phyloP scores from a whole-genome alignment of 1,140 invertebrate species.

The Drosophila aff. region DNA sequence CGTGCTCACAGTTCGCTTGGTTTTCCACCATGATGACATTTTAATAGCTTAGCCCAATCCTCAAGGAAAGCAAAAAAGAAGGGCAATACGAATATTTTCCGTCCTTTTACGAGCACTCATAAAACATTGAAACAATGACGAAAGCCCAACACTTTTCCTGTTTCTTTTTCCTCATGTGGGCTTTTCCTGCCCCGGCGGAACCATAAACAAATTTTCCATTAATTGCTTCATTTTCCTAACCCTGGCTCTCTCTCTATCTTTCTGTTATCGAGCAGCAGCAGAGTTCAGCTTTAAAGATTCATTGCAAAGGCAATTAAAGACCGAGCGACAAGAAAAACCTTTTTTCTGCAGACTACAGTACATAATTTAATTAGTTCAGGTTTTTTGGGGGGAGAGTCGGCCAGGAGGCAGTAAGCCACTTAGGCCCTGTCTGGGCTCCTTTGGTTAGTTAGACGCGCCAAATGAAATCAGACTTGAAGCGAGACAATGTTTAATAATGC shows the following conservation, averaged over 20 bases:
- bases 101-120: slow-evolving; percentile 64
- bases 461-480: slow-evolving; percentile 71
- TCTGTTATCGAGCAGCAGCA: not conserved
- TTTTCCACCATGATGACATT: slow-evolving; percentile 65
- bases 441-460: slow-evolving; percentile 49
- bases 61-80: slow-evolving; percentile 14
- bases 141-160: slow-evolving; percentile 51
- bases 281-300: slow-evolving; percentile 47
- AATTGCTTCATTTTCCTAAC: slow-evolving; percentile 65
- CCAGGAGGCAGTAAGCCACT: slow-evolving; percentile 20
- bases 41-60: slow-evolving; percentile 66
- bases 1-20: slow-evolving; percentile 46
- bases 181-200: slow-evolving; percentile 7
- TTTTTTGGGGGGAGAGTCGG: not conserved
- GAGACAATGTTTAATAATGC: slow-evolving; percentile 63
- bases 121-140: slow-evolving; percentile 74
- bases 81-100: slow-evolving; percentile 73
- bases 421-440: slow-evolving; percentile 34
- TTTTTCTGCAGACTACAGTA: slow-evolving; percentile 57
- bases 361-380: slow-evolving; percentile 71
- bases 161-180: slow-evolving; percentile 13
- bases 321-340: slow-evolving; percentile 43
- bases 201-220: slow-evolving; percentile 66
- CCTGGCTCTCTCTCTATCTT: too few relatives aligned
- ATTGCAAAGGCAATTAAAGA: slow-evolving; percentile 63